phyloP scores from a whole-genome alignment of 2,888 invertebrate genomes.

The Leistus spinibarbis region DNA sequence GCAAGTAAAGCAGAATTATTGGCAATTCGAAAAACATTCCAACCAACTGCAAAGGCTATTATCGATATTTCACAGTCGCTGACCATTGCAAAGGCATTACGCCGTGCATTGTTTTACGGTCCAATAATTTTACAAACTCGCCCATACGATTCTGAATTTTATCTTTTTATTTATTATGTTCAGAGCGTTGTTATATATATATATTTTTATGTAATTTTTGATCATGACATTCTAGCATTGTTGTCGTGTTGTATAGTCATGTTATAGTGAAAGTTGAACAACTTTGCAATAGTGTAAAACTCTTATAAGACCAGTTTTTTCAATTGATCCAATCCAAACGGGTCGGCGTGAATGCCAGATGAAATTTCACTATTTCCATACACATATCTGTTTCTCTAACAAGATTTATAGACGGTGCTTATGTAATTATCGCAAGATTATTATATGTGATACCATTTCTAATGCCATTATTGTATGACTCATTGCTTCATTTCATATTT shows the following conservation, averaged over 20 bases:
- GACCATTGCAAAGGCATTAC: background rate
- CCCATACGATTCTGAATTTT: background rate
- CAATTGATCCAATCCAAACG: background rate
- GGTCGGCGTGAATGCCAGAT: background rate
- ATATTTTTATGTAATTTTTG: constrained; percentile 20
- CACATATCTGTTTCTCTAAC: background rate
- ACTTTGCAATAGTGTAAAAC: no score
- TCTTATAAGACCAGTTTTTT: constrained; percentile 6
- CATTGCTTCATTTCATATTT: no score
- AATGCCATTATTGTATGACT: background rate
- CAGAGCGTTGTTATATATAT: no score
- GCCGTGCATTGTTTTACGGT: constrained; percentile 4
- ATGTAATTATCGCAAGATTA: background rate
- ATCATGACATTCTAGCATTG: constrained; percentile 22
- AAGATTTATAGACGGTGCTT: background rate
- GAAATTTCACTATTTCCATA: constrained; percentile 6
- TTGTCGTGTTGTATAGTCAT: background rate
- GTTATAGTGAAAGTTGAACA: constrained; percentile 7
- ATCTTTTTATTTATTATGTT: background rate
- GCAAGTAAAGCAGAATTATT: background rate
- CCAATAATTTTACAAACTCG: background rate
- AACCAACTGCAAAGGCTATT: background rate
- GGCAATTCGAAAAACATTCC: background rate
- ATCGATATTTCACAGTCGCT: background rate
- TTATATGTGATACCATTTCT: background rate